Percentiles rank a stretch among this genome's conserved stretches.
These are phyloP conservation scores for Eupithecia centaureata DNA, from an alignment of 2,888 invertebrate genomes.

Conservation along the genomic window DNA sequence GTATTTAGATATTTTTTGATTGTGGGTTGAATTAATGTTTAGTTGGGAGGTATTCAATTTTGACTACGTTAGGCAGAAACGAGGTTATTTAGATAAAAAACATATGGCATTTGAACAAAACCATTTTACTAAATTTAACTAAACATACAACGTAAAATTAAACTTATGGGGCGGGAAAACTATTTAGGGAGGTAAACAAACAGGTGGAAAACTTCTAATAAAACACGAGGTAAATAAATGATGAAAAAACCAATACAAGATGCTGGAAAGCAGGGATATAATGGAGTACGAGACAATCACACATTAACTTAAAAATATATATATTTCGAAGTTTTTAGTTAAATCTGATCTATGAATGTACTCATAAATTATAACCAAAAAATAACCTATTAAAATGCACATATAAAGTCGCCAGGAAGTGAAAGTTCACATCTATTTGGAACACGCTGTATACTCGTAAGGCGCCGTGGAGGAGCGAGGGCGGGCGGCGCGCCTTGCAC, in stretches of 20 bases:
- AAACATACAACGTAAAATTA: background rate
- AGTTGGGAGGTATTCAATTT: background rate
- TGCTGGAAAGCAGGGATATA: background rate
- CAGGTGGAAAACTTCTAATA: background rate
- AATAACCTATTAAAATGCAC: too few relatives aligned
- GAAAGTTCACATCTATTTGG: slow-evolving; percentile 19
- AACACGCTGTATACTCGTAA: slow-evolving; percentile 74
- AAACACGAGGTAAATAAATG: too few relatives aligned
- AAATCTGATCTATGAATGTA: background rate
- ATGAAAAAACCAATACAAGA: too few relatives aligned
- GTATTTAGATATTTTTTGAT: background rate
- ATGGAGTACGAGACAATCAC: background rate
- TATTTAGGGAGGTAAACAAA: background rate
- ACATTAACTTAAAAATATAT: background rate
- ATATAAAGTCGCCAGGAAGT: background rate
- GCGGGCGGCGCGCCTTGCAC: slow-evolving; percentile 70
- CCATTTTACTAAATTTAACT: background rate
- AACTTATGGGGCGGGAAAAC: background rate
- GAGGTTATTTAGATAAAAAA: background rate
- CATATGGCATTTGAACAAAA: background rate
- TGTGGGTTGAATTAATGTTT: background rate
- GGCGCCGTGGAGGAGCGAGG: slow-evolving; percentile 78
- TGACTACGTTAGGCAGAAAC: background rate
- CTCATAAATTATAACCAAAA: background rate
- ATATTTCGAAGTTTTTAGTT: background rate